Base-by-base conservation (phyloP, 2,888 invertebrate species). In the Acleris emargana region DNA sequence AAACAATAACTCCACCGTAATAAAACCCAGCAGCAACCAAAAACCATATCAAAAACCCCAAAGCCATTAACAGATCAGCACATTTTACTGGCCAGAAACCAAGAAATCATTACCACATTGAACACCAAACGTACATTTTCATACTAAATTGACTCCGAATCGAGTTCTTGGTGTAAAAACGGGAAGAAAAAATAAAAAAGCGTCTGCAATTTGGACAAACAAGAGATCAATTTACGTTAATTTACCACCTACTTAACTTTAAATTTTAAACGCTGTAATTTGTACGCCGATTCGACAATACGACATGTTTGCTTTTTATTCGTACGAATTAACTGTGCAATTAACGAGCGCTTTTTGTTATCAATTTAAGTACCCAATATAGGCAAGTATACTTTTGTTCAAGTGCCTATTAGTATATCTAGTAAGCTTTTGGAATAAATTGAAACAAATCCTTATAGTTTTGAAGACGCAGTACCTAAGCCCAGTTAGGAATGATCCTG, bases 191-290 rank as follows among this genome's bases (percentile, higher is more conserved):
- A 38, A 22, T 7, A 25, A 50, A 47, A 61, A 53, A 55, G 18
- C 49, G 67, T 55, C 72, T 68, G 61, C 52, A 49, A 74, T 81
- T 80, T 79, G 74, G 71, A 75, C 78, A 79, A 81, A 82, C 81
- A 81, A 82, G 79, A 76, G 78, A 79, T 82, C 80, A 81, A 78
- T 82, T 79, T 71, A 76, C 77, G 72, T 76, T 77, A 83, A 87
- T 86, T 86, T 84, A 86, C 81, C 76, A 76, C 74, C 69, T 79
- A 79, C 82, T 84, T 85, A 82, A 83, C 80, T 81, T 84, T 73
- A 79, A 81, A 79, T 77, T 81, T 85, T 83, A 83, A 86, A 82
- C 77, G 77, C 69, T 67, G 78, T 79, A 80, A 83, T 84, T 85
- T 82, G 72, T 68, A 71, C 70, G 79, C 78, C 76, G 77, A 74